Evolutionary conservation across 1,140 invertebrate species (phyloP).

Genomic region (Drosophila serrata): DNA sequence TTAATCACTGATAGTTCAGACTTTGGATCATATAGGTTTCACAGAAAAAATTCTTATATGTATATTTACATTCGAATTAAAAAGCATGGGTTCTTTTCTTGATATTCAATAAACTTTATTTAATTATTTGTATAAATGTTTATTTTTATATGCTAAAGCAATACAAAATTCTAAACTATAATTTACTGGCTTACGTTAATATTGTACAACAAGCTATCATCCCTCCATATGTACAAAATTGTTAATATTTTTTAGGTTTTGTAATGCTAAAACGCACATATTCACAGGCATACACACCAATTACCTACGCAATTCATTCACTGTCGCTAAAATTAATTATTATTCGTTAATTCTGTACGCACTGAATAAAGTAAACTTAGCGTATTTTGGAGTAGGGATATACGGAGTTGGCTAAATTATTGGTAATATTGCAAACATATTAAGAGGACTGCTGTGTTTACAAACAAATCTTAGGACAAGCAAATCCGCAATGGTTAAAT

Average conservation of each 20-base stretch:
- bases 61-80: not conserved
- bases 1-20: no score
- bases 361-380: conserved; percentile 13
- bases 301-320: conserved; percentile 21
- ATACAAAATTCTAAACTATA: conserved; percentile 68
- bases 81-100: not conserved
- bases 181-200: conserved; percentile 59
- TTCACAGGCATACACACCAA: conserved; percentile 39
- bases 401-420: conserved; percentile 39
- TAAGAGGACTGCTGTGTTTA: conserved; percentile 35
- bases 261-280: conserved; percentile 72
- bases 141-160: conserved; percentile 59
- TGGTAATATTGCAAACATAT: conserved; percentile 66
- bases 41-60: not conserved
- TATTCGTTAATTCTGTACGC: conserved; percentile 13
- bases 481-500: conserved; percentile 25
- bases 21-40: no score
- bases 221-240: conserved; percentile 55
- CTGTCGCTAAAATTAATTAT: conserved; percentile 9
- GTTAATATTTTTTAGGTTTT: conserved; percentile 10
- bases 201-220: conserved; percentile 27
- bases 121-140: conserved; percentile 35
- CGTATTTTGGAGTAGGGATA: conserved; percentile 14
- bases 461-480: conserved; percentile 20
- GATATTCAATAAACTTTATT: conserved; percentile 39